phyloP scores from a whole-genome alignment of 2,797 vertebrate species.

The Pogoniulus pusillus region DNA sequence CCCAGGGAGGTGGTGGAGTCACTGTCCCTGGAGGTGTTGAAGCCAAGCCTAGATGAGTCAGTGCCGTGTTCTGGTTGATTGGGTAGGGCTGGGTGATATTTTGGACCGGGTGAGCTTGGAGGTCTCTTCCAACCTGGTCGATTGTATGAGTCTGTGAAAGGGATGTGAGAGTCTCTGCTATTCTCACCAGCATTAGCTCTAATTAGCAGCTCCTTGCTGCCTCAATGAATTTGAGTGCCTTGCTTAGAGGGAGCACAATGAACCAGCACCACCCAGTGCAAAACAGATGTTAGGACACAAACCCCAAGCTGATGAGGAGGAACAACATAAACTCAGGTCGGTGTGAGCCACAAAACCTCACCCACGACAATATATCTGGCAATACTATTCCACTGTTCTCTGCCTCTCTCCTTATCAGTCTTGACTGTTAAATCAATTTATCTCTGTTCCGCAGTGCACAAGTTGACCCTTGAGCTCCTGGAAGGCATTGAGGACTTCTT shows the following conservation, averaged over 20 bases:
- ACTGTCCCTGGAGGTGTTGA: too few species aligned
- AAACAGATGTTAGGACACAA: not conserved
- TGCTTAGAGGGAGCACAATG: not conserved
- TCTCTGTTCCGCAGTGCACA: not conserved
- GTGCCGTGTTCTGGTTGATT: too few species aligned
- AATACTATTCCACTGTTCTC: not conserved
- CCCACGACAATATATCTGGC: not conserved
- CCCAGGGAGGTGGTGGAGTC: too few species aligned
- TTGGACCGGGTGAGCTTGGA: too few species aligned
- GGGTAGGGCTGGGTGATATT: too few species aligned
- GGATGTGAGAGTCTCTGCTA: too few species aligned
- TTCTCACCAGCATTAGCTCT: not conserved
- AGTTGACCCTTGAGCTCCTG: not conserved
- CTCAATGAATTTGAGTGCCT: rapidly evolving
- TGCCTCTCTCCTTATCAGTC: not conserved
- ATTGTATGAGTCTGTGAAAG: too few species aligned
- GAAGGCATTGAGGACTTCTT: not conserved
- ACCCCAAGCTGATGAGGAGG: not conserved
- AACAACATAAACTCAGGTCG: not conserved
- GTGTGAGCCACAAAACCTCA: not conserved
- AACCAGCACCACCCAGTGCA: slow-evolving; percentile 27
- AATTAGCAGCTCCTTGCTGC: not conserved
- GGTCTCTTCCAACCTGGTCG: too few species aligned
- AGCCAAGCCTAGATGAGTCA: too few species aligned
- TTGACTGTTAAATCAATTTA: not conserved